phyloP scores from a whole-genome alignment of 2,113 vertebrate species.

The Chrysemys picta region DNA sequence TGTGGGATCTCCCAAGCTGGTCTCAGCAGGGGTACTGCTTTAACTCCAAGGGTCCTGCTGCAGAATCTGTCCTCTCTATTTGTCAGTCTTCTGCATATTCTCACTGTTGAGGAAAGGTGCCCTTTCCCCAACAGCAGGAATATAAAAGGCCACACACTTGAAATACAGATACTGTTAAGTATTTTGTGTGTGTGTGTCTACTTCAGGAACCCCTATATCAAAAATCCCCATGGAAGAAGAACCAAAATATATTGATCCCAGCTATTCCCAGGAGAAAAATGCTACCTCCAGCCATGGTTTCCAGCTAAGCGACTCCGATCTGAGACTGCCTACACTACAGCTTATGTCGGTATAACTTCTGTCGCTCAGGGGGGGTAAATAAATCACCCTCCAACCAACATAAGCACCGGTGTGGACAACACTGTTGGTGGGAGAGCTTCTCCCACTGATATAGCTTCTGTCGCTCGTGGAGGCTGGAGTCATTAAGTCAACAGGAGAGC shows the following conservation, averaged over 20 bases:
- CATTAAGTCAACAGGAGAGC: not conserved
- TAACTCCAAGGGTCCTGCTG: not conserved
- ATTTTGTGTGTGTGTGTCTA: not conserved
- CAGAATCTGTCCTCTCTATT: not conserved
- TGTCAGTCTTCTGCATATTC: not conserved
- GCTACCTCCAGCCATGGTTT: not conserved
- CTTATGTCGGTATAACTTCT: not conserved
- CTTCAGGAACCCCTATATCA: not conserved
- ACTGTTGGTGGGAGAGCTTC: not conserved
- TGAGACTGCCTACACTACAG: not conserved
- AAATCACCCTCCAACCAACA: not conserved
- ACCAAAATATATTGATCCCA: not conserved
- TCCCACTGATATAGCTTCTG: too few relatives aligned
- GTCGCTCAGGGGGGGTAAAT: not conserved
- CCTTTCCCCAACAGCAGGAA: not conserved
- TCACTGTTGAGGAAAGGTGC: not conserved
- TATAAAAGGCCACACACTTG: not conserved
- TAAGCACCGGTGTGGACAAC: too few relatives aligned
- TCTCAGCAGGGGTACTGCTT: not conserved
- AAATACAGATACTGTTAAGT: fast-evolving
- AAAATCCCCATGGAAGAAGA: not conserved
- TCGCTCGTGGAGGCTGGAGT: too few relatives aligned
- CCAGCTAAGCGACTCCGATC: not conserved
- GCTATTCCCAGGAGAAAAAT: not conserved
- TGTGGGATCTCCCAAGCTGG: not conserved